Evolutionary conservation across 1,140 invertebrate genomes (phyloP).

Genomic region (Sarcophaga peregrina): DNA sequence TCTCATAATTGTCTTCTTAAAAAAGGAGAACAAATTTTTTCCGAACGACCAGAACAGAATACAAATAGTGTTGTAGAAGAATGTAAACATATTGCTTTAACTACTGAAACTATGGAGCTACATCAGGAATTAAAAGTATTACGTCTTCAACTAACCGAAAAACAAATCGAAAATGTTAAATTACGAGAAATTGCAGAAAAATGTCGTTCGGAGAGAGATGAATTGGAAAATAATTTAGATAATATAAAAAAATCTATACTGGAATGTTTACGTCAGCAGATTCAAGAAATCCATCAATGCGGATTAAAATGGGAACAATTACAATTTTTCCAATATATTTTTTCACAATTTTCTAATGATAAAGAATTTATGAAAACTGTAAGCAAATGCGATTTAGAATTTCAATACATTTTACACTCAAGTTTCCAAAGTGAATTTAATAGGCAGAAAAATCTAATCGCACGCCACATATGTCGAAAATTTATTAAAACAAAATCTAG

Average conservation of each 20-base stretch:
- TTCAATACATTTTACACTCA: conserved; percentile 32
- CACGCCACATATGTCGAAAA: conserved; percentile 29
- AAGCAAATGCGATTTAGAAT: conserved; percentile 20
- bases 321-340: conserved; percentile 26
- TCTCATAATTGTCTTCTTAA: background rate
- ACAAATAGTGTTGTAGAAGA: background rate
- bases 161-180: conserved; percentile 43
- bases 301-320: background rate
- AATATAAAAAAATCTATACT: conserved; percentile 36
- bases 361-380: conserved; percentile 38
- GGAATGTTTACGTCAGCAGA: conserved; percentile 33
- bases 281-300: conserved; percentile 1
- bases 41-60: background rate
- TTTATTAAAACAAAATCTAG: conserved; percentile 29
- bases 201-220: background rate
- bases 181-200: conserved; percentile 34
- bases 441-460: conserved; percentile 31
- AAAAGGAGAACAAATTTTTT: background rate
- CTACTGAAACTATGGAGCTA: conserved; percentile 35
- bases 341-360: conserved; percentile 30
- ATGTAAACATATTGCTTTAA: background rate
- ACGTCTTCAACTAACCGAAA: conserved; percentile 42
- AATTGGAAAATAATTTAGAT: conserved; percentile 2
- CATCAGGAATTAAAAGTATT: conserved; percentile 29
- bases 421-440: conserved; percentile 33